These are phyloP conservation scores for Serilophus lunatus DNA, from an alignment of 2,113 vertebrate species.

Conservation along the genomic window DNA sequence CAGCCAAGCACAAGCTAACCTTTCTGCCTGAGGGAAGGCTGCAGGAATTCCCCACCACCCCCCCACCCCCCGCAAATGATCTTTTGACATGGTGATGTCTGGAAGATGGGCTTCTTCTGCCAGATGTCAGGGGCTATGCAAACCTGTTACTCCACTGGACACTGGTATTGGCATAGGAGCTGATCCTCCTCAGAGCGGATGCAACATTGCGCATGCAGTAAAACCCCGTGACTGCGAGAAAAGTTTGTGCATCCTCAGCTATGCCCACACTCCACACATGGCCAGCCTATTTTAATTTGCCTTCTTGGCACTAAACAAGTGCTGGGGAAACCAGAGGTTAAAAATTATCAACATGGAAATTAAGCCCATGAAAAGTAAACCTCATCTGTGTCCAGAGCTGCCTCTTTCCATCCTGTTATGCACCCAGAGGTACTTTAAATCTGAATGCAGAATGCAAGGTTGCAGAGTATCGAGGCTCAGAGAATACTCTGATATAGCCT, in stretches of 20 bases:
- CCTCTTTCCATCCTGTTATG: background rate
- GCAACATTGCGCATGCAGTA: fast-evolving
- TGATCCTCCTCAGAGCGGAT: background rate
- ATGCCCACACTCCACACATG: fast-evolving
- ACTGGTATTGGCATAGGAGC: fast-evolving
- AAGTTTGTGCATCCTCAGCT: background rate
- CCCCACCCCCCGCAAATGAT: too few relatives aligned
- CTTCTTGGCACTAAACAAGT: background rate
- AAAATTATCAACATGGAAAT: background rate
- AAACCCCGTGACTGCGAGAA: background rate
- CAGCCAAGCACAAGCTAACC: background rate
- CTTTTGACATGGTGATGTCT: background rate
- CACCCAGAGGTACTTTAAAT: background rate
- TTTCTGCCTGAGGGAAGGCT: background rate
- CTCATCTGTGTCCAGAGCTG: background rate
- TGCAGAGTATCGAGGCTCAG: background rate
- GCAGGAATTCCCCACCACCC: background rate
- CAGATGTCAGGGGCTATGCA: background rate
- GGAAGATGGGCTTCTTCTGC: background rate
- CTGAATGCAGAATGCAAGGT: background rate
- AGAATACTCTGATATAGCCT: background rate
- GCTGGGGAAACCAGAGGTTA: background rate
- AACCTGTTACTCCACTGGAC: background rate
- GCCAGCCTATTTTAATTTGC: background rate
- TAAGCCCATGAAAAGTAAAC: background rate